Evolutionary conservation across 2,113 vertebrate genomes (phyloP).

Genomic region (Puffinus mauretanicus): DNA sequence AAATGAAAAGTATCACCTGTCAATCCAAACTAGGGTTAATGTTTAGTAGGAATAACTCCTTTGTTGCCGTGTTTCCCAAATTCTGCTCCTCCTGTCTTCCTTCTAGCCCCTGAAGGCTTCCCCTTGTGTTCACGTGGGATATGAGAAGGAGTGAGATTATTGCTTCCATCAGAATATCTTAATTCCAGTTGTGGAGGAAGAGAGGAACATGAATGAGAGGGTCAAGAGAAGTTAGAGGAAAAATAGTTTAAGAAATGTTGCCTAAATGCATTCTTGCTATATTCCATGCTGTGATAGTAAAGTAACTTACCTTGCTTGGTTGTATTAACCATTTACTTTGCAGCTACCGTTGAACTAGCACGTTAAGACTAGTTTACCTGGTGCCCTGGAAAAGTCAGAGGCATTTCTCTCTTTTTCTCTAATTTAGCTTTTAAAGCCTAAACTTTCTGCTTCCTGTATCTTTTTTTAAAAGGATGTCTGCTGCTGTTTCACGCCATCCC

Average conservation of each 20-base stretch:
- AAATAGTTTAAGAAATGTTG: background rate
- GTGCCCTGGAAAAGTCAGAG: background rate
- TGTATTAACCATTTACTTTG: background rate
- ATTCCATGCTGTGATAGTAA: background rate
- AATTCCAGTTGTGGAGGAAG: background rate
- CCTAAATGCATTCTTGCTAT: background rate
- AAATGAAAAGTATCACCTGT: background rate
- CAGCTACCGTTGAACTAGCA: slow-evolving; percentile 26
- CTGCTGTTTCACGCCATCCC: background rate
- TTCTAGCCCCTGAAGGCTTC: background rate
- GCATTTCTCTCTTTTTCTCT: background rate
- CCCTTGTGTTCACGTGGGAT: background rate
- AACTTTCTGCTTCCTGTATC: background rate
- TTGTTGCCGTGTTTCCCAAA: background rate
- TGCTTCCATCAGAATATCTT: background rate
- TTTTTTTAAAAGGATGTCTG: background rate
- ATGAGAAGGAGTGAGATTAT: background rate
- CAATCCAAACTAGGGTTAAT: background rate
- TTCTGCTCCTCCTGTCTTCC: background rate
- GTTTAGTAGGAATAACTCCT: background rate
- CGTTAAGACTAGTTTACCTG: background rate
- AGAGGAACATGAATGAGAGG: background rate
- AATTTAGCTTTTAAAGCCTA: background rate
- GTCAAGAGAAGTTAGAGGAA: background rate
- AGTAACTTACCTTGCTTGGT: background rate